These are phyloP conservation scores for Leptobrachium leishanense DNA, from an alignment of 2,113 vertebrate species.

Conservation along the genomic window DNA sequence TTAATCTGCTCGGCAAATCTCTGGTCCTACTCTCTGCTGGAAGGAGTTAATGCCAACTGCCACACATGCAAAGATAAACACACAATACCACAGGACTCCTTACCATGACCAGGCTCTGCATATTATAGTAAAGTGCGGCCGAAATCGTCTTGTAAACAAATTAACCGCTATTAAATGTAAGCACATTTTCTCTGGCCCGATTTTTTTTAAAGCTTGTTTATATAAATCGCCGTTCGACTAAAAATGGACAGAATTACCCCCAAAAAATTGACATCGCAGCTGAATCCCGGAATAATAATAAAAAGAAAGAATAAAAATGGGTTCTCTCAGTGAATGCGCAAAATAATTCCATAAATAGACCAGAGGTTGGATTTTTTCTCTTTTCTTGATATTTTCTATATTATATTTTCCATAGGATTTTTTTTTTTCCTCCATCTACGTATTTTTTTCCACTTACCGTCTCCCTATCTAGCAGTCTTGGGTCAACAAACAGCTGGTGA, in stretches of 20 bases:
- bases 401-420: not conserved
- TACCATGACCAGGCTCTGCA: not conserved
- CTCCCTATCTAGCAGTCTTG: conserved; percentile 67
- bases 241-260: conserved; percentile 4
- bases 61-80: conserved; percentile 12
- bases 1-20: too few relatives aligned
- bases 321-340: too few relatives aligned
- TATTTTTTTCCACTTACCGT: conserved; percentile 66
- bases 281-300: not conserved
- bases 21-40: too few relatives aligned
- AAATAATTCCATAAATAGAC: too few relatives aligned
- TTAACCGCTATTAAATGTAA: conserved; percentile 30
- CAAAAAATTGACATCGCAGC: conserved; percentile 22
- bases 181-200: conserved; percentile 15
- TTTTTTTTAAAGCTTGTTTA: conserved; percentile 30
- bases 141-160: conserved; percentile 38
- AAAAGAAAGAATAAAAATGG: not conserved
- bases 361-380: too few relatives aligned
- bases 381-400: not conserved
- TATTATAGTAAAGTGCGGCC: conserved; percentile 17
- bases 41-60: conserved; percentile 9
- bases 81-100: conserved; percentile 6
- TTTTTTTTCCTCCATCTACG: conserved; percentile 31
- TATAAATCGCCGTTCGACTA: conserved; percentile 22
- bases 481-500: conserved; percentile 73